Conservation (phyloP, 2,888 invertebrate genomes). For the Smittia sp. region DNA sequence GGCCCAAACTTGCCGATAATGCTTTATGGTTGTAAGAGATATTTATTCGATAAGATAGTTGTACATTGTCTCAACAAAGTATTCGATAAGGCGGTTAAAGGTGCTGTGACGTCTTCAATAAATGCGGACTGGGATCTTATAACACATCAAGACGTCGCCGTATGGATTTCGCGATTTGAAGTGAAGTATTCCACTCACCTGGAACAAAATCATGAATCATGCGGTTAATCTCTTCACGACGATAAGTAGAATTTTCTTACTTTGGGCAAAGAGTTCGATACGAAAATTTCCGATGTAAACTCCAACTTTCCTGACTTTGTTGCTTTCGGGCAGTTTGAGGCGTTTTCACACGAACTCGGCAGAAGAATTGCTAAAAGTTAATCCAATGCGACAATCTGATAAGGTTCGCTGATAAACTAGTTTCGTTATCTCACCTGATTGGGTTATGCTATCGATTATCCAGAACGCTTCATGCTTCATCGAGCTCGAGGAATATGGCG, state of each 20-base stretch:
- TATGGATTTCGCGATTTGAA: background rate
- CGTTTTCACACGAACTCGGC: background rate
- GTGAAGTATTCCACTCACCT: background rate
- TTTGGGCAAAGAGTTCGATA: background rate
- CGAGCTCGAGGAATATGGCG: background rate
- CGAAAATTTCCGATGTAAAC: background rate
- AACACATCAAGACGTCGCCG: conserved; percentile 20
- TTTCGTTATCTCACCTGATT: background rate
- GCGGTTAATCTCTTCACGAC: background rate
- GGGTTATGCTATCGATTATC: conserved; percentile 9
- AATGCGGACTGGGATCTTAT: background rate
- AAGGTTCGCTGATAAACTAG: background rate
- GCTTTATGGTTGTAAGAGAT: background rate
- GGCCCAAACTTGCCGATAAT: background rate
- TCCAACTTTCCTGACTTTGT: background rate
- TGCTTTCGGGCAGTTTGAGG: background rate
- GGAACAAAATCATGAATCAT: background rate
- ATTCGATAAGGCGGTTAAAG: background rate
- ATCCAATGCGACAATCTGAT: background rate
- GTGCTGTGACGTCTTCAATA: background rate
- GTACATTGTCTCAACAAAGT: background rate
- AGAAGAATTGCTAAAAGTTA: background rate
- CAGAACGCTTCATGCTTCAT: background rate
- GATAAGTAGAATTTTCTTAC: background rate
- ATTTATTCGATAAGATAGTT: background rate